A percentile compares a stretch with the other conserved stretches of the same genome.
These are phyloP conservation scores for Anhinga anhinga DNA, from an alignment of 2,113 vertebrate genomes.

Conservation along the genomic window DNA sequence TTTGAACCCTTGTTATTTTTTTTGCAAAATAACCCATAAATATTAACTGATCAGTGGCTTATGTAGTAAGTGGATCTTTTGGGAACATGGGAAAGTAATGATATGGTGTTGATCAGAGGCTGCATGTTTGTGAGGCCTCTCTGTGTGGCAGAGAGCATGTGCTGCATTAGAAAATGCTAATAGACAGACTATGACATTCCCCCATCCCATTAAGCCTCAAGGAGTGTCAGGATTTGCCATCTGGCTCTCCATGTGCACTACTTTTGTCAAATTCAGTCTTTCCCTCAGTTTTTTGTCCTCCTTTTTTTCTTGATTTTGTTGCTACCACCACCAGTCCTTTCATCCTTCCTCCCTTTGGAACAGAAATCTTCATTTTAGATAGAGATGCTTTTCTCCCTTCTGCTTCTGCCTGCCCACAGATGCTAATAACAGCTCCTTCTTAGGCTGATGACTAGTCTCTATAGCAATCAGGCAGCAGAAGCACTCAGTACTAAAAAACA, in stretches of 20 bases:
- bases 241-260: neutral
- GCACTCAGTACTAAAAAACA: neutral
- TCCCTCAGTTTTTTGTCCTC: neutral
- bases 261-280: neutral
- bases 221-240: neutral
- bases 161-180: neutral
- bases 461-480: conserved; percentile 54
- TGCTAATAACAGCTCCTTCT: conserved; percentile 54
- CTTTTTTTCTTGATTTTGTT: neutral
- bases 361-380: conserved; percentile 4
- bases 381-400: neutral
- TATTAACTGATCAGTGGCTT: neutral
- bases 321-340: neutral
- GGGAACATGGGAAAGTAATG: neutral
- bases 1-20: neutral
- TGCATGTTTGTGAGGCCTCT: neutral
- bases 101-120: neutral
- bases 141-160: neutral
- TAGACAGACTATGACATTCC: neutral
- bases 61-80: fast-evolving
- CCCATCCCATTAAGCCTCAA: neutral
- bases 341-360: neutral
- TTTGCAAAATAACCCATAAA: neutral
- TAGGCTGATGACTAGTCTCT: conserved; percentile 34
- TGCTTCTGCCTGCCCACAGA: conserved; percentile 27